Percentiles rank a stretch among this genome's conserved stretches.
Conservation (phyloP, 2,888 invertebrate species). For the Lathronympha strigana region DNA sequence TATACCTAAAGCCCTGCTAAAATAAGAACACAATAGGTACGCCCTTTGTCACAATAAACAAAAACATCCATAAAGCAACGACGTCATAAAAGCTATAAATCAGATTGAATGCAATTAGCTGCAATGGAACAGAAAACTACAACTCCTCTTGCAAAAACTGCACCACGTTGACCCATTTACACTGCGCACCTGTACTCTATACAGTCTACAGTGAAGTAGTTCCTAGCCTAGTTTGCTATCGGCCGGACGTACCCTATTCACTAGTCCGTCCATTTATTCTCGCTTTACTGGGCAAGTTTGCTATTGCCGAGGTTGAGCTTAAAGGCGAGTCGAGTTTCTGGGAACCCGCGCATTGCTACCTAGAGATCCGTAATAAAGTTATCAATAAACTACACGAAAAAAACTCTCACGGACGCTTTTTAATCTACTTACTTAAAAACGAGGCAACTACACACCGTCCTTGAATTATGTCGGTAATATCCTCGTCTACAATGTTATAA, state of each 20-base stretch:
- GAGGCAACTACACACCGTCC: no score
- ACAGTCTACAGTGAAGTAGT: slow-evolving; percentile 1
- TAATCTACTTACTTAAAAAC: no score
- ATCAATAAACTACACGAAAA: no score
- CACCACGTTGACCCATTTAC: slow-evolving; percentile 17
- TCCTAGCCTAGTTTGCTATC: slow-evolving; percentile 25
- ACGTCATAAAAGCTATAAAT: slow-evolving; percentile 6
- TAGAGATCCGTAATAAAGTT: background rate
- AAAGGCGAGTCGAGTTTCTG: background rate
- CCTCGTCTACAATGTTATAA: no score
- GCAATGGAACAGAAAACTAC: background rate
- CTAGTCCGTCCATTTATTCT: slow-evolving; percentile 30
- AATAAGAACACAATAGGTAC: no score
- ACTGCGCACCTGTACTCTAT: background rate
- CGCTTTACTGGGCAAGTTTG: background rate
- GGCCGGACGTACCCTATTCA: slow-evolving; percentile 36
- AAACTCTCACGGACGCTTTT: no score
- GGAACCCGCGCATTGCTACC: background rate
- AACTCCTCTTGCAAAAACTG: slow-evolving; percentile 11
- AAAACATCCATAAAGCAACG: no score
- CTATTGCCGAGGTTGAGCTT: background rate
- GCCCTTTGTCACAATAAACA: background rate
- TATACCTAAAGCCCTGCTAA: no score
- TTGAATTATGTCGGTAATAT: no score
- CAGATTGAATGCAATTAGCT: slow-evolving; percentile 1